Conservation (phyloP, 2,797 vertebrate species). For the Smutsia gigantea region DNA sequence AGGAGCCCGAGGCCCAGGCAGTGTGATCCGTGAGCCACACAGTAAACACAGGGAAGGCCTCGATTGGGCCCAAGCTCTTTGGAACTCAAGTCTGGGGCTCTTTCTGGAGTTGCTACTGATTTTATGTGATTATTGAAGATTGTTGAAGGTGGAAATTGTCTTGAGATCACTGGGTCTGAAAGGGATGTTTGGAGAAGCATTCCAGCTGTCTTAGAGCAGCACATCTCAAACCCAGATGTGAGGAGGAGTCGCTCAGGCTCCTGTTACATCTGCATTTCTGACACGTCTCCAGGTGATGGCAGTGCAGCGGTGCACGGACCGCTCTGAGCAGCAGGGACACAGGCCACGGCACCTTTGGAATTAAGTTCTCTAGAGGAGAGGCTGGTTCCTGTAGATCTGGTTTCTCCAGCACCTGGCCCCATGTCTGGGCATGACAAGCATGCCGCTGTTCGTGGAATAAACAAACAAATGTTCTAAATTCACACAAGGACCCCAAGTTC, state of each 20-base stretch:
- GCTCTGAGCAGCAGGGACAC: not conserved
- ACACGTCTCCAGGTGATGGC: not conserved
- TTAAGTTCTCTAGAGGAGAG: not conserved
- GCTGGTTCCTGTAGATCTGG: no score
- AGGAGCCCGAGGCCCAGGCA: not conserved
- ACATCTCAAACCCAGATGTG: not conserved
- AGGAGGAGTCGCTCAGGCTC: not conserved
- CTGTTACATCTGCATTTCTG: not conserved
- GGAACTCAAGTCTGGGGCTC: not conserved
- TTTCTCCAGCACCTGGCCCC: not conserved
- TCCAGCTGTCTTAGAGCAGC: not conserved
- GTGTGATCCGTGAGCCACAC: not conserved
- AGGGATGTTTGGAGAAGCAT: not conserved
- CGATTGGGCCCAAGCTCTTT: not conserved
- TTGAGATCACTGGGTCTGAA: not conserved
- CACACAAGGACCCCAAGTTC: not conserved
- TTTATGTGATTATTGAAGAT: not conserved
- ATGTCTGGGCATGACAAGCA: not conserved
- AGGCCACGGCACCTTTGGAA: not conserved
- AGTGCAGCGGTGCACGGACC: fast-evolving
- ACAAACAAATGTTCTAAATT: not conserved
- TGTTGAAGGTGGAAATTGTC: not conserved
- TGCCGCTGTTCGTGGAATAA: not conserved
- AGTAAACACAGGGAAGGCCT: not conserved
- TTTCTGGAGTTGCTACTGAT: not conserved